Base-by-base conservation (phyloP, 2,888 invertebrate species). In the Drosophila austrosaltans region DNA sequence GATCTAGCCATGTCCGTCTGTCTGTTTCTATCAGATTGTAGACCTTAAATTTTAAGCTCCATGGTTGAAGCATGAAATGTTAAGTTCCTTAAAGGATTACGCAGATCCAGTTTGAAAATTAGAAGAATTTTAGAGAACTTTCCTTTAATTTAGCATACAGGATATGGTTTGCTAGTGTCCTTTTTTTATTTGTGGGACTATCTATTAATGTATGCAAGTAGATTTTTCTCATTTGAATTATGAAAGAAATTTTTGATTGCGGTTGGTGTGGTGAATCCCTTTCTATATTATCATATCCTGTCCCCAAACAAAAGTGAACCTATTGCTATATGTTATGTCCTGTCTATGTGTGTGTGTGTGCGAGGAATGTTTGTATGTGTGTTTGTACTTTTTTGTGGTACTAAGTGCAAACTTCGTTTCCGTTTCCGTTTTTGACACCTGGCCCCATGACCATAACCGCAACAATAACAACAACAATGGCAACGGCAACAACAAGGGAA, bases 381-480 rank as follows among this genome's bases (percentile, higher is more conserved):
- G 32, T 10, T 0, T 44, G 22, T 66, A 40, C 32, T 66, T 28
- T 5, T 53, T 28, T 40, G n/a, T 28, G 12, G 12, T 30, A 68
- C 25, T 53, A 75, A 73, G 63, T 75, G 75, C 53, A 42, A 75
- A 61, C 70, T 30, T 69, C 69, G 70, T 63, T 69, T 69, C 73
- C 73, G 73, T 48, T 74, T 74, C 73, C 73, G 73, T 57, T 58
- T 61, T 40, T 69, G 63, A 65, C 76, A 75, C 70, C 76, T 74
- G 53, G 40, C 42, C 39, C 44, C 59, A 53, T 42, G 40, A 61
- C 57, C 60, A 42, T 42, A 66, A 58, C 74, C 75, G 36, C 64
- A 70, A 70, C 53, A 58, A 25, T 36, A 53, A 54, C 22, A 53
- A 59, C 58, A 59, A 39, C 40, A 58, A 22, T 36, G 30, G 10